Conservation (phyloP, 2,113 vertebrate genomes). For the Anas platyrhynchos region DNA sequence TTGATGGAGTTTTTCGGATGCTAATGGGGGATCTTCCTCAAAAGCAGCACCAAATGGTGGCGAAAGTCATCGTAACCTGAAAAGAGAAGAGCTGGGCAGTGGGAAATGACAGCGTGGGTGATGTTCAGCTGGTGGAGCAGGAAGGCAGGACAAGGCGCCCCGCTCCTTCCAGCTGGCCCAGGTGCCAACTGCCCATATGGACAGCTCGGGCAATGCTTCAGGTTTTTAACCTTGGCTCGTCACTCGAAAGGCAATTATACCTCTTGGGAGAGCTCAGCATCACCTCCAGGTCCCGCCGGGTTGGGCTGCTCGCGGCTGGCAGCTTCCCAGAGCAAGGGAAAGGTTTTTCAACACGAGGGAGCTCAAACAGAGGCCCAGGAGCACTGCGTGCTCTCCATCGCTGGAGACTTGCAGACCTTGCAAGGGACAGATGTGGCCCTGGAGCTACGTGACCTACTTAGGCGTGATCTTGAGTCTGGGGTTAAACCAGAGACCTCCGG, state of each 20-base stretch:
- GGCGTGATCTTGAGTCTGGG: rapidly evolving
- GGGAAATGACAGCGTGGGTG: neutral
- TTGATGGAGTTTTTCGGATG: neutral
- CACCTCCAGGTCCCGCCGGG: neutral
- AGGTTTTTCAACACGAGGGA: neutral
- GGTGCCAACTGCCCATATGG: neutral
- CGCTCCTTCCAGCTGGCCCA: neutral
- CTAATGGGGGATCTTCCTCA: neutral
- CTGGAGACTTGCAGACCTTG: neutral
- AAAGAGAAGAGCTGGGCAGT: neutral
- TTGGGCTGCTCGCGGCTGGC: neutral
- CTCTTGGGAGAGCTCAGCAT: neutral
- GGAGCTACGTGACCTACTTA: neutral
- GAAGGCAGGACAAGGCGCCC: neutral
- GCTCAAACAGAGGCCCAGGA: neutral
- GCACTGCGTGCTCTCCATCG: rapidly evolving
- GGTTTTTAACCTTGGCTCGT: neutral
- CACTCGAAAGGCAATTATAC: neutral
- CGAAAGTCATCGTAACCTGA: neutral
- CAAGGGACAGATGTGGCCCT: neutral
- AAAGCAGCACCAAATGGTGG: neutral
- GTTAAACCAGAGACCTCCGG: neutral
- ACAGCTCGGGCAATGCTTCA: neutral
- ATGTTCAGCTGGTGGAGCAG: neutral
- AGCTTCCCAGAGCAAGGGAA: neutral